A percentile compares a stretch with the other conserved stretches of the same genome.
Conservation (phyloP, 2,797 vertebrate genomes). For the Catamblyrhynchus diadema region DNA sequence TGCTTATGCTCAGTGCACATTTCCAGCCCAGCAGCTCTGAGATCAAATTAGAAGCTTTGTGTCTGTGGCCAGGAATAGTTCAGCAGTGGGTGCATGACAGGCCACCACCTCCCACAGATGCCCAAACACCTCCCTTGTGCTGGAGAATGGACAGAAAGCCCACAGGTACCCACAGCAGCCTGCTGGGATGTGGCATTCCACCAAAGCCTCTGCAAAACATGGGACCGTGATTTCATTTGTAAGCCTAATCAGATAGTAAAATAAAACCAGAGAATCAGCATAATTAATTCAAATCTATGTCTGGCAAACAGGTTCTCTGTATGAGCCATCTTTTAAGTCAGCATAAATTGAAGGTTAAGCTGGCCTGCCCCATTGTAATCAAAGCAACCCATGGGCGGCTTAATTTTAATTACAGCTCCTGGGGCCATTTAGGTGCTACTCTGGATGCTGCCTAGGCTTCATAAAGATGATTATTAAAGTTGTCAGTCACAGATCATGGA, state of each 20-base stretch:
- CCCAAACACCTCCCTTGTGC: background rate
- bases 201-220: background rate
- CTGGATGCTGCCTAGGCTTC: slow-evolving; percentile 30
- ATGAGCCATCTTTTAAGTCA: slow-evolving; percentile 46
- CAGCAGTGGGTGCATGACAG: background rate
- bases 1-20: background rate
- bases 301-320: background rate
- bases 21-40: background rate
- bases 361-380: slow-evolving; percentile 40
- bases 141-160: background rate
- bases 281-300: slow-evolving; percentile 56
- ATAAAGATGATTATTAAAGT: slow-evolving; percentile 52
- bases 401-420: slow-evolving; percentile 68
- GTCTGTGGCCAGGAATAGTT: background rate
- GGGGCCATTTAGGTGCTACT: slow-evolving; percentile 50
- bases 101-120: background rate
- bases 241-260: slow-evolving; percentile 51
- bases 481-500: slow-evolving; percentile 52
- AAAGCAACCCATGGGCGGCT: slow-evolving; percentile 23
- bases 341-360: slow-evolving; percentile 45
- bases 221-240: slow-evolving; percentile 23
- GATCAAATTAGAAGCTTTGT: background rate
- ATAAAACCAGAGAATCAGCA: slow-evolving; percentile 37
- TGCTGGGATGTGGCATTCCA: background rate
- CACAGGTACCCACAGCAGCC: background rate